A percentile compares a stretch with the other conserved stretches of the same genome.
Conservation (phyloP, 2,113 vertebrate species). For the Balaenoptera acutorostrata region DNA sequence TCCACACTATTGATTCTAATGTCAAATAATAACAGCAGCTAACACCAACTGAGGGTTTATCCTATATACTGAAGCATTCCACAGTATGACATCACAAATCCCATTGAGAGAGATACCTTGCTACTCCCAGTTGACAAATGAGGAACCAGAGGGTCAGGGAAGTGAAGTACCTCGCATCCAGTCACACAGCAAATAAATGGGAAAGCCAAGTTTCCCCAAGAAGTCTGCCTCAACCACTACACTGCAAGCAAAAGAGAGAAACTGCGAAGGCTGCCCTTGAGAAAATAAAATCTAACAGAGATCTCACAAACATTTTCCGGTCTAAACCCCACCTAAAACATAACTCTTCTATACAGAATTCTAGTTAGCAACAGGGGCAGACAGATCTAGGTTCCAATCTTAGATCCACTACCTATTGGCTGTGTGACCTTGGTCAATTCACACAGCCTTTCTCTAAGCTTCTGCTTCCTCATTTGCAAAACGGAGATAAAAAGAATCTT, state of each 20-base stretch:
- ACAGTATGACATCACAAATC: not conserved
- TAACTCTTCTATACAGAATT: not conserved
- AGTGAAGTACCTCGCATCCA: not conserved
- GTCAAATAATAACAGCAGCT: not conserved
- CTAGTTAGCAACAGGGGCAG: not conserved
- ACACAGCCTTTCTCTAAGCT: not conserved
- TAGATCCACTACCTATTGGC: not conserved
- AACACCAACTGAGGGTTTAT: not conserved
- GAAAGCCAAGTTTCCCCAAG: not conserved
- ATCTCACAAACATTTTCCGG: not conserved
- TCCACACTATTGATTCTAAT: not conserved
- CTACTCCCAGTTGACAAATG: not conserved
- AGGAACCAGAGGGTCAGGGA: not conserved
- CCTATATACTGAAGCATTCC: not conserved
- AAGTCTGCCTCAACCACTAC: not conserved
- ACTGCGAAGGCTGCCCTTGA: not conserved
- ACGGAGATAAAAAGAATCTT: not conserved
- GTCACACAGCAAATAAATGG: not conserved
- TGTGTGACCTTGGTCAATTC: not conserved
- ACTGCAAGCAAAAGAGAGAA: not conserved
- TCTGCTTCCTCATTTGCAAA: not conserved
- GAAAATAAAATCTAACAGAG: not conserved
- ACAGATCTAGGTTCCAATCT: not conserved
- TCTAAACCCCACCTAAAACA: not conserved
- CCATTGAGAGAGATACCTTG: not conserved